Evolutionary conservation across 2,113 vertebrate species (phyloP), one percentile per base, ranked within the genome.

Genomic region (Hipposideros armiger): DNA sequence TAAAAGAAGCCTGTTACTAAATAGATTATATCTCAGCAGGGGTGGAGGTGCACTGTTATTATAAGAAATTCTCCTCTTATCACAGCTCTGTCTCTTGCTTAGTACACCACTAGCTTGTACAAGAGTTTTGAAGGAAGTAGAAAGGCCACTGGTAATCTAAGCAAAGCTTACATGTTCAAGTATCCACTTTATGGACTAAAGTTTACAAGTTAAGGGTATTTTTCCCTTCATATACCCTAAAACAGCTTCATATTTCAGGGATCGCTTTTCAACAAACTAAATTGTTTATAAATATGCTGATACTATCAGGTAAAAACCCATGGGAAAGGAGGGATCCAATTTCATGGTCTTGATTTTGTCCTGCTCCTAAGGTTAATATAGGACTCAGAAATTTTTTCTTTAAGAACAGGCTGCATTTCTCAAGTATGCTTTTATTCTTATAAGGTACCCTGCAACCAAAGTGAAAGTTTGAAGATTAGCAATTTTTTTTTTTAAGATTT

Each of bases 1-100:
- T 90, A 84, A 92, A 97, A 95, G 82, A 94, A 93, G 42, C n/a
- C 52, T 95, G 56, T 78, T 66, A 94, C 69, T 74, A 87, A 87
- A 84, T 54, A 77, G 67, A 88, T 96, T 73, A 17, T 92, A 77
- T 94, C 67, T 95, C 77, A 77, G 56, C 24, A 88, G 42, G 45
- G 7, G 56, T 93, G 20, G 52, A 45, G 47, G 32, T 47, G 6
- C 26, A 26, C 67, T 92, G 22, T 88, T 92, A 87, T 28, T 70
- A 52, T 66, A 73, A 95, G 66, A 96, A 85, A 88, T 83, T 93
- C 67, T 94, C 74, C 62, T 94, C 74, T 89, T 87, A 84, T 64
- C 58, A 62, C 52, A 84, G 20, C 40, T 82, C 84, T 85, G 2
- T 87, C 72, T 91, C 58, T 91, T 84, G 52, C 69, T 88, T 80